phyloP scores from a whole-genome alignment of 2,888 invertebrate species.

The Eumerus sabulonum region DNA sequence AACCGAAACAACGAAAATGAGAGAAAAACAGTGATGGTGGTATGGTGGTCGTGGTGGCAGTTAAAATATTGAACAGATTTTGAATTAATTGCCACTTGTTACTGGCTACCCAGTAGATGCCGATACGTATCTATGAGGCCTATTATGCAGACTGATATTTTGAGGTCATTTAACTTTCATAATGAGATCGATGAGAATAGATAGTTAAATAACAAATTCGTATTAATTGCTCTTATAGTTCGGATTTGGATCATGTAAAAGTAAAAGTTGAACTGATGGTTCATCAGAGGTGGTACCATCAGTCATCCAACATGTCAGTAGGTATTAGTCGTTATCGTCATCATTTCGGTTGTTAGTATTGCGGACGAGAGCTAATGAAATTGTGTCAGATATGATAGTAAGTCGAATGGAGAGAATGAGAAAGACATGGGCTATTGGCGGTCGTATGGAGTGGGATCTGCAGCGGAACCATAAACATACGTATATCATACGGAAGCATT shows the following conservation, averaged over 20 bases:
- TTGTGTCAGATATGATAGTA: too few relatives aligned
- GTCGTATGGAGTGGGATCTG: too few relatives aligned
- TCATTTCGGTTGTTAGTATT: too few relatives aligned
- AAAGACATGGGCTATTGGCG: too few relatives aligned
- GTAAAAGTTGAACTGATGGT: constrained; percentile 26
- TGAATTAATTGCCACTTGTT: constrained; percentile 59
- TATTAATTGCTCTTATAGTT: neutral
- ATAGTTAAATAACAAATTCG: constrained; percentile 45
- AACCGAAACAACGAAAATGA: too few relatives aligned
- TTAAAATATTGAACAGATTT: constrained; percentile 33
- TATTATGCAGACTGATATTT: constrained; percentile 46
- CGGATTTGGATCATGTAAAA: constrained; percentile 5
- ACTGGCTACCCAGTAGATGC: constrained; percentile 44
- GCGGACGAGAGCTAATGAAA: too few relatives aligned
- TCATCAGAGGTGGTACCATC: too few relatives aligned
- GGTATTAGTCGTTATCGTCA: too few relatives aligned
- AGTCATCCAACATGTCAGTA: too few relatives aligned
- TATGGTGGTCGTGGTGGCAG: neutral
- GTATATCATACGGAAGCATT: too few relatives aligned
- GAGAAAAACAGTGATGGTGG: neutral
- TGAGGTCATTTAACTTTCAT: constrained; percentile 52
- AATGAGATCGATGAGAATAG: constrained; percentile 41
- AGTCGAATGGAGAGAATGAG: too few relatives aligned
- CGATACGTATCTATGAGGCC: constrained; percentile 23
- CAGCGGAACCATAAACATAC: too few relatives aligned